Conservation (phyloP, 2,113 vertebrate genomes). For the Epinephelus fuscoguttatus region DNA sequence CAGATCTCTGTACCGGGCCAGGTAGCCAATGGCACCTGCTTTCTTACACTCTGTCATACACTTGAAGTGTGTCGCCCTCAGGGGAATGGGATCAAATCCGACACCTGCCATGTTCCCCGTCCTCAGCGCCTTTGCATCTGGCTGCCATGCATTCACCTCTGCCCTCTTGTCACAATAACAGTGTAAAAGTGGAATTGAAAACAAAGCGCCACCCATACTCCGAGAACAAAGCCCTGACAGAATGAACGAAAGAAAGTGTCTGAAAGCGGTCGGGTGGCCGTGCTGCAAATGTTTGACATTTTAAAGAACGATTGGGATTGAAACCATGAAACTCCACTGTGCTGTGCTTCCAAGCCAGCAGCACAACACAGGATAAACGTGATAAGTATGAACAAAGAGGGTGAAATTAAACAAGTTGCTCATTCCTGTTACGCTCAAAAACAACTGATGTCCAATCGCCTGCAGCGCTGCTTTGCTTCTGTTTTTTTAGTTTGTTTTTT, state of each 20-base stretch:
- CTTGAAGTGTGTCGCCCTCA: constrained; percentile 53
- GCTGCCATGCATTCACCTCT: constrained; percentile 46
- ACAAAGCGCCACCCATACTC: background rate
- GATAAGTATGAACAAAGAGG: constrained; percentile 18
- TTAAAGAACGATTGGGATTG: background rate
- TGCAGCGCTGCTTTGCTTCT: background rate
- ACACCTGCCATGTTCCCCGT: constrained; percentile 64
- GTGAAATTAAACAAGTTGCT: background rate
- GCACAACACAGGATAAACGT: background rate
- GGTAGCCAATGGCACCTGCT: constrained; percentile 55
- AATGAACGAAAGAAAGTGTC: constrained; percentile 1
- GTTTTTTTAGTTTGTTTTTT: background rate
- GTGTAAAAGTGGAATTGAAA: constrained; percentile 32
- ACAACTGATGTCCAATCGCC: background rate
- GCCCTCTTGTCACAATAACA: constrained; percentile 32
- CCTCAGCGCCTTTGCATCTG: constrained; percentile 59
- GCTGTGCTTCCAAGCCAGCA: background rate
- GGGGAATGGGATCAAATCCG: constrained; percentile 55
- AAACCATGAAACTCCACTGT: background rate
- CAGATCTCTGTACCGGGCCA: constrained; percentile 39
- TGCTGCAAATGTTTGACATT: background rate
- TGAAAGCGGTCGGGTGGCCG: background rate
- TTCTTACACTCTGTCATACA: constrained; percentile 48
- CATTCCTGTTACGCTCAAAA: constrained; percentile 1
- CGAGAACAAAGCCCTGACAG: background rate